Base-by-base conservation (phyloP, 2,113 vertebrate genomes). In the Salvelinus alpinus region DNA sequence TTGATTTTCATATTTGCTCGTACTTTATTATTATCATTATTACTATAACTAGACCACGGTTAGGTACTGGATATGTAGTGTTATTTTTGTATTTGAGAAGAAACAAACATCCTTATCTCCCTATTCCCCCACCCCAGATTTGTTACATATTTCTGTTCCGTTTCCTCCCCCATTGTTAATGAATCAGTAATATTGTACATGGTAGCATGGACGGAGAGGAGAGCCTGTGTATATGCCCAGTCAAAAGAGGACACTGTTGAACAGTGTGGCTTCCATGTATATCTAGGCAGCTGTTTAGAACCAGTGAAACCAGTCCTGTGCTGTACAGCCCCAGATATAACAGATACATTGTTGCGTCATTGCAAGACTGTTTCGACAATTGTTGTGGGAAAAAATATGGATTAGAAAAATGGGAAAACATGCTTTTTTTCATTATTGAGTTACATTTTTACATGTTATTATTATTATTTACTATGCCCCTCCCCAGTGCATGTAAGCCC, bases 401-500 rank as follows among this genome's bases (percentile, higher is more conserved):
- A 69, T 51, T 76, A 80, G 48, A 81, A 83, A 74, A 78, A 80
- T 70, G 74, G 78, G 38, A 82, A 78, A 83, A 82, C 85, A 78
- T 60, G 77, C 38, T 38, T 81, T 78, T 62, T 64, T 91, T 87
- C 86, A 85, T 80, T 72, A 85, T 73, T 83, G 78, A 80, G 80
- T 85, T 92, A 89, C 94, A 94, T 92, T 96, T 95, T 97, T 95
- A 85, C 86, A 74, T 80, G 88, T 87, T 95, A 93, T 95, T 96
- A 94, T 96, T 96, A 94, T 94, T 90, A 91, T 95, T 96, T 83
- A 93, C 91, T 83, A 86, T 83, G 90, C 91, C 94, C 94, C 90
- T 84, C 79, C 93, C 94, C 94, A 95, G 93, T 98, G 97, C 97
- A 99, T 99, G 98, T 97, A 94, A 88, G 94, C 94, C 95, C 94